A percentile compares a stretch with the other conserved stretches of the same genome.
Conservation (phyloP, 1,140 invertebrate genomes). For the Rhopalosiphum padi region DNA sequence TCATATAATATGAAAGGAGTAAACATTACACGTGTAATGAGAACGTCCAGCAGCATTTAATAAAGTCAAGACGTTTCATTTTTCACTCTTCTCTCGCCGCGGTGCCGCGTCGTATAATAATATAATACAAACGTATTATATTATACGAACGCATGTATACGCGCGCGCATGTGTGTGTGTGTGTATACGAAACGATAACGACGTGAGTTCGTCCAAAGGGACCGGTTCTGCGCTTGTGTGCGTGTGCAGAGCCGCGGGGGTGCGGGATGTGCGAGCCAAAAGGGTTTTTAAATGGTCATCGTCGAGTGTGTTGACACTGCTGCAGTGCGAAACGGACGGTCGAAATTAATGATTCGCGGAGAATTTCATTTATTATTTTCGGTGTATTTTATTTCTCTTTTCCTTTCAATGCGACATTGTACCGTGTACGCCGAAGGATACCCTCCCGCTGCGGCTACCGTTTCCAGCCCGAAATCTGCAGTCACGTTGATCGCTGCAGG, state of each 20-base stretch:
- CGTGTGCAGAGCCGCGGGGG: background rate
- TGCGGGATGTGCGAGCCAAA: background rate
- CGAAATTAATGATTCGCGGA: slow-evolving; percentile 54
- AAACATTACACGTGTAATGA: slow-evolving; percentile 56
- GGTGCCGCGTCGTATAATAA: background rate
- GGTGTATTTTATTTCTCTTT: background rate
- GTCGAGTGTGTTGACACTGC: slow-evolving; percentile 53
- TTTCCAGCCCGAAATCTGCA: background rate
- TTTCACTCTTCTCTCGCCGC: slow-evolving; percentile 1
- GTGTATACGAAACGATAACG: slow-evolving; percentile 31
- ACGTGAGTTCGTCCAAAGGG: background rate
- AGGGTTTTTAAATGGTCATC: slow-evolving; percentile 40
- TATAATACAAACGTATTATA: background rate
- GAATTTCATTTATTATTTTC: slow-evolving; percentile 1
- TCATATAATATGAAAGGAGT: slow-evolving; percentile 38
- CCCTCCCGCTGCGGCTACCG: slow-evolving; percentile 44
- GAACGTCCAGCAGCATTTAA: slow-evolving; percentile 41
- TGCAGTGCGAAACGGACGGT: background rate
- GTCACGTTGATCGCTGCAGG: background rate
- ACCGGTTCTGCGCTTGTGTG: background rate
- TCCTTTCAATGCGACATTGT: background rate
- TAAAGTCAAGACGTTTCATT: slow-evolving; percentile 54
- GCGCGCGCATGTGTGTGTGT: background rate
- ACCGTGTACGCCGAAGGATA: background rate
- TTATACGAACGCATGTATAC: background rate